These are phyloP conservation scores for Lethrus apterus DNA, from an alignment of 1,140 invertebrate genomes.

Conservation along the genomic window DNA sequence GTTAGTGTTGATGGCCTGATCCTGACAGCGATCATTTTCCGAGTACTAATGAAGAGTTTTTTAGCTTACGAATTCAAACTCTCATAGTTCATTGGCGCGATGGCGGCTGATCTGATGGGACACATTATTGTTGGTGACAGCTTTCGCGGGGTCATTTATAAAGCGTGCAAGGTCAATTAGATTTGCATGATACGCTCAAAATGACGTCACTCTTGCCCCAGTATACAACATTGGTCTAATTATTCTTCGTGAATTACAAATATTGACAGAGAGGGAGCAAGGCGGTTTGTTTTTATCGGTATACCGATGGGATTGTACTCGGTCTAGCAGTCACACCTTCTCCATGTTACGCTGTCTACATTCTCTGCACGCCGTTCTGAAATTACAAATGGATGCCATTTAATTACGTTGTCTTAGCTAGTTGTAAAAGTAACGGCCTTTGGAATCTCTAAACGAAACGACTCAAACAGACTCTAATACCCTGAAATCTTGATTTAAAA, in stretches of 20 bases:
- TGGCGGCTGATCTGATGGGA: constrained; percentile 32
- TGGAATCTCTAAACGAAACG: too few species aligned
- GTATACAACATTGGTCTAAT: constrained; percentile 15
- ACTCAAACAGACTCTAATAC: too few species aligned
- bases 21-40: constrained; percentile 37
- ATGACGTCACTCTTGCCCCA: too few species aligned
- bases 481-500: too few species aligned
- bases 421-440: constrained; percentile 41
- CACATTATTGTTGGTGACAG: constrained; percentile 37
- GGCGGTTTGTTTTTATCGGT: constrained; percentile 37
- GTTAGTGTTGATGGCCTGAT: constrained; percentile 23
- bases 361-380: constrained; percentile 37
- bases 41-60: constrained; percentile 38
- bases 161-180: constrained; percentile 35
- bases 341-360: constrained; percentile 40
- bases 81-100: constrained; percentile 31
- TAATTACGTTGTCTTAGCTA: constrained; percentile 43
- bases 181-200: constrained; percentile 22
- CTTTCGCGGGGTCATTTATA: constrained; percentile 35
- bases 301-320: constrained; percentile 32
- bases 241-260: constrained; percentile 18
- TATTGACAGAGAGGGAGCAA: constrained; percentile 32
- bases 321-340: constrained; percentile 39
- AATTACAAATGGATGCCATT: constrained; percentile 44
- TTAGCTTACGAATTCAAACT: constrained; percentile 29